These are phyloP conservation scores for Eugnorisma glareosa DNA, from an alignment of 2,888 invertebrate species.

Conservation along the genomic window DNA sequence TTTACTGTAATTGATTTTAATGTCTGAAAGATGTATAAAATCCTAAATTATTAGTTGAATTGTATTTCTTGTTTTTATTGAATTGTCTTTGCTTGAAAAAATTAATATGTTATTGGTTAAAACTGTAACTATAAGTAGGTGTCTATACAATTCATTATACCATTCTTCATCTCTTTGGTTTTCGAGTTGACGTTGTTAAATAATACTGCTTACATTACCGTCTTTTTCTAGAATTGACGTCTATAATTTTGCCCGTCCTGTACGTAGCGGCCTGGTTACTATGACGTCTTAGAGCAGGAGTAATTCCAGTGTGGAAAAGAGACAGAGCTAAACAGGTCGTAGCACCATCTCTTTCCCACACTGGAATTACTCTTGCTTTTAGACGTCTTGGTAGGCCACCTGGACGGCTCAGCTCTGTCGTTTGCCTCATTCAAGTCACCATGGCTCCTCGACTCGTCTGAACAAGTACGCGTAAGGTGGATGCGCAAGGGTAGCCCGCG, in stretches of 20 bases:
- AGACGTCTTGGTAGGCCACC: too few species aligned
- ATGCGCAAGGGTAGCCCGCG: too few species aligned
- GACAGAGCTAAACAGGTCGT: too few species aligned
- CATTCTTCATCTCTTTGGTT: background rate
- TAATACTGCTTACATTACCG: background rate
- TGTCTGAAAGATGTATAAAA: background rate
- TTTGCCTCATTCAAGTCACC: background rate
- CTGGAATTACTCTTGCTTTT: too few species aligned
- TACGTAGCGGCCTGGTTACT: background rate
- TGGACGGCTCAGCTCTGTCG: background rate
- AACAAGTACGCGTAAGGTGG: too few species aligned
- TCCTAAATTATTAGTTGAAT: background rate
- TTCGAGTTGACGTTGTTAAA: background rate
- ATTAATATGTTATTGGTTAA: background rate
- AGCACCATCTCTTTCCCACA: too few species aligned
- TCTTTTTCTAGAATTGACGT: background rate
- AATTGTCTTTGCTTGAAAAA: background rate
- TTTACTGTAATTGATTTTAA: slow-evolving; percentile 26
- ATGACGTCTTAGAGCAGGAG: too few species aligned
- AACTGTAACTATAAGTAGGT: background rate
- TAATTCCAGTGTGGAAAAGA: too few species aligned
- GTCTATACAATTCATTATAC: background rate
- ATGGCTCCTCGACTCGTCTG: too few species aligned
- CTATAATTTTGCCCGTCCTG: background rate
- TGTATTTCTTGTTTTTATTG: too few species aligned